Base-by-base conservation (phyloP, 1,140 invertebrate genomes). In the Diuraphis noxia region DNA sequence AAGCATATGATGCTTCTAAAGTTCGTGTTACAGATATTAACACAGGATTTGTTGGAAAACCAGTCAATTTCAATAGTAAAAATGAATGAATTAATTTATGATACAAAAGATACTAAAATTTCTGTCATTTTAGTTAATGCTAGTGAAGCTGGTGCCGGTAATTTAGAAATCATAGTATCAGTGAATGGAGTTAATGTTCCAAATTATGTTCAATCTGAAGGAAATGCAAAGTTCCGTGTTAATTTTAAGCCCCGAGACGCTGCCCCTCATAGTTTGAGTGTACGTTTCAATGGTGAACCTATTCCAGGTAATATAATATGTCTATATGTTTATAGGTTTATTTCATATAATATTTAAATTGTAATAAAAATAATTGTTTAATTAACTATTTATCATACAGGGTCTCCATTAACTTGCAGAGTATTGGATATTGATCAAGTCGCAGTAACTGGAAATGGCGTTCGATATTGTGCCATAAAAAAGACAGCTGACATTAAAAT, bases 121-220 rank as follows among this genome's bases (percentile, higher is more conserved):
- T 63, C 9, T 63, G 30, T 63, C 91, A 52, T 94, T 94, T 89
- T 93, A 96, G 96, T 98, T 92, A 97, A 97, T 93, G 96, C 96
- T 46, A 96, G 95, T 92, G 95, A 96, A 94, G 97, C 96, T 93
- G 97, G 98, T 92, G 98, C 98, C 92, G 98, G 98, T 63, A 99
- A 99, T 94, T 94, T 99, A 92, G 98, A 99, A 94, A 99, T 99
- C 81, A 99, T 99, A 91, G 98, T 99, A 0, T 98, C 98, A 1
- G 98, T 99, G n/a, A 98, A 97, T 93, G 98, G 98, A 8, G 96
- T 98, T 93, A 99, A 99, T 95, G 98, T 99, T 13, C 99, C 99
- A 13, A 99, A 99, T 95, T 99, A 99, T 94, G 98, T 99, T 2
- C 98, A 99, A 93, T 98, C 98, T 79, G 98, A 99, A 95, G 98